These are phyloP conservation scores for Hydraecia micacea DNA, from an alignment of 2,888 invertebrate species.

Conservation along the genomic window DNA sequence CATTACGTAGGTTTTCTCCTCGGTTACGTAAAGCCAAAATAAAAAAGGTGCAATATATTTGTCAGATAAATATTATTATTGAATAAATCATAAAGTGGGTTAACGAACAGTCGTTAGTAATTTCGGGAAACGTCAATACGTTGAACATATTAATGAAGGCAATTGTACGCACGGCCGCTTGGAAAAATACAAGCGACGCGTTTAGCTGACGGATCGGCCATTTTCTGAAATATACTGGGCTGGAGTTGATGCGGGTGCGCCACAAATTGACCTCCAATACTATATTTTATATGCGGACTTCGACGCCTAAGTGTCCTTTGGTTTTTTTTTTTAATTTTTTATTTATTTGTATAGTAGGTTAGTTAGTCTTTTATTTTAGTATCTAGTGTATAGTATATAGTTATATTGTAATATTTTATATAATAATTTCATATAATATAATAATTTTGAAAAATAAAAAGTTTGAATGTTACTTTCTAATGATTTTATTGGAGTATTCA, in stretches of 20 bases:
- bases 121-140: conserved; percentile 67
- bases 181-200: conserved; percentile 74
- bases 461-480: background rate
- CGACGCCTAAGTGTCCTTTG: too few species aligned
- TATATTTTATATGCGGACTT: too few species aligned
- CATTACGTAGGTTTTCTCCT: conserved; percentile 7
- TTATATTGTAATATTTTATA: too few species aligned
- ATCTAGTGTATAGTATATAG: too few species aligned
- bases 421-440: background rate
- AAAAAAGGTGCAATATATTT: conserved; percentile 37
- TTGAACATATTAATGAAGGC: conserved; percentile 73
- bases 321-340: too few species aligned
- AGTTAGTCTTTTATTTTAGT: too few species aligned
- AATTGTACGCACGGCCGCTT: conserved; percentile 69
- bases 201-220: conserved; percentile 67
- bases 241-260: background rate
- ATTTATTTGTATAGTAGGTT: too few species aligned
- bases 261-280: background rate
- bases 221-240: conserved; percentile 8
- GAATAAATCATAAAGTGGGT: conserved; percentile 59
- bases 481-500: background rate
- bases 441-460: background rate
- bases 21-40: conserved; percentile 10
- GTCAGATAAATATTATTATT: conserved; percentile 52
- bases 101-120: conserved; percentile 65